These are phyloP conservation scores for Elachura formosa DNA, from an alignment of 2,113 vertebrate species.

Conservation along the genomic window DNA sequence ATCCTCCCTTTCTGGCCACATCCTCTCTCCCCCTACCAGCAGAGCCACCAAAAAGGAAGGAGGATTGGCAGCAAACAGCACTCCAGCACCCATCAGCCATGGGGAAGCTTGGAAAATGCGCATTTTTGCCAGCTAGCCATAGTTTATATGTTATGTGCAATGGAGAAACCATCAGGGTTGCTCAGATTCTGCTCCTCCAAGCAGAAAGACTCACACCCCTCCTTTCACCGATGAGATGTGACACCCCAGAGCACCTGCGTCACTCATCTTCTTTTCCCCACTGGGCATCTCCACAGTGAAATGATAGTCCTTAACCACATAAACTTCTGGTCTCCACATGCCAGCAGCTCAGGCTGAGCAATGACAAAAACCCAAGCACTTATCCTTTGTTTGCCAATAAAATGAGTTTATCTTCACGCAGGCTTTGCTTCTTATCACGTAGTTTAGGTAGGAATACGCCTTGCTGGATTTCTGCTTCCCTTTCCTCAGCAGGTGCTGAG, in stretches of 20 bases:
- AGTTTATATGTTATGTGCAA: background rate
- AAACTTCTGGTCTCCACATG: background rate
- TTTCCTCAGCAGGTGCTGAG: background rate
- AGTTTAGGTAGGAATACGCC: background rate
- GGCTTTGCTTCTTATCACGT: background rate
- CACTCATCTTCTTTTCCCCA: background rate
- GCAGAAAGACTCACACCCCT: background rate
- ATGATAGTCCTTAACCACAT: background rate
- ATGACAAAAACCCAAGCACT: background rate
- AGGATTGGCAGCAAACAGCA: background rate
- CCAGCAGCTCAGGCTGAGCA: background rate
- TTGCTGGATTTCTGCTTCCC: background rate
- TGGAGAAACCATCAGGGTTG: rapidly evolving
- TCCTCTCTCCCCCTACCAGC: background rate
- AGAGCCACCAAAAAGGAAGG: background rate
- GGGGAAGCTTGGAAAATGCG: background rate
- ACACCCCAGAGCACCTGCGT: rapidly evolving
- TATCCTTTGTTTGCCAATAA: background rate
- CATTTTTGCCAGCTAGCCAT: background rate
- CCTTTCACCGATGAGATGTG: background rate
- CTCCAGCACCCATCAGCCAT: background rate
- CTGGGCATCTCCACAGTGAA: background rate
- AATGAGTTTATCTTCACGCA: rapidly evolving
- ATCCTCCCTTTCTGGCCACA: background rate
- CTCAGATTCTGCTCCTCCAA: background rate